Conservation (phyloP, 1,140 invertebrate genomes). For the Listronotus oregonensis region DNA sequence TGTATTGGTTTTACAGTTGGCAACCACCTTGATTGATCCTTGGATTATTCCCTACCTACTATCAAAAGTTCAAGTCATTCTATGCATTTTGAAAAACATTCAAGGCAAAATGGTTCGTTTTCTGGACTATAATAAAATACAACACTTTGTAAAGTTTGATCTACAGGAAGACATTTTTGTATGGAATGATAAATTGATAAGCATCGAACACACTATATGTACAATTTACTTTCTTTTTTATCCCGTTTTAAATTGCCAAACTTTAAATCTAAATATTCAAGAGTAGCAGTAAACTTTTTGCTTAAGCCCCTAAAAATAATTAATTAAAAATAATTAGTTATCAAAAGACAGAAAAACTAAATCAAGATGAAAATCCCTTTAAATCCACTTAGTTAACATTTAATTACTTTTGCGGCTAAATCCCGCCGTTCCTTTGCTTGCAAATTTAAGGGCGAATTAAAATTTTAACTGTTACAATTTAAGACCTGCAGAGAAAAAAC, state of each 20-base stretch:
- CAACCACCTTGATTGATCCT: too few species aligned
- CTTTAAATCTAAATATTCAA: slow-evolving; percentile 21
- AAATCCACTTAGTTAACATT: slow-evolving; percentile 40
- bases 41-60: too few species aligned
- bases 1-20: too few species aligned
- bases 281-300: slow-evolving; percentile 25
- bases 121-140: too few species aligned
- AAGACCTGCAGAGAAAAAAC: slow-evolving; percentile 6
- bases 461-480: slow-evolving; percentile 28
- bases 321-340: slow-evolving; percentile 40
- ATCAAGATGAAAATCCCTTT: slow-evolving; percentile 35
- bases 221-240: too few species aligned
- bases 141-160: too few species aligned
- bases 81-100: too few species aligned
- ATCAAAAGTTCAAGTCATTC: too few species aligned
- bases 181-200: too few species aligned
- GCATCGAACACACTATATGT: too few species aligned
- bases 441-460: slow-evolving; percentile 29
- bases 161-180: too few species aligned
- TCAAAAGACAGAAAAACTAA: slow-evolving; percentile 39
- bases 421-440: slow-evolving; percentile 28
- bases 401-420: slow-evolving; percentile 39
- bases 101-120: too few species aligned
- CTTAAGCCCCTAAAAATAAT: slow-evolving; percentile 34
- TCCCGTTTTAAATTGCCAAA: slow-evolving; percentile 17